These are phyloP conservation scores for Mimumesa dahlbomi DNA, from an alignment of 2,888 invertebrate genomes.

Conservation along the genomic window DNA sequence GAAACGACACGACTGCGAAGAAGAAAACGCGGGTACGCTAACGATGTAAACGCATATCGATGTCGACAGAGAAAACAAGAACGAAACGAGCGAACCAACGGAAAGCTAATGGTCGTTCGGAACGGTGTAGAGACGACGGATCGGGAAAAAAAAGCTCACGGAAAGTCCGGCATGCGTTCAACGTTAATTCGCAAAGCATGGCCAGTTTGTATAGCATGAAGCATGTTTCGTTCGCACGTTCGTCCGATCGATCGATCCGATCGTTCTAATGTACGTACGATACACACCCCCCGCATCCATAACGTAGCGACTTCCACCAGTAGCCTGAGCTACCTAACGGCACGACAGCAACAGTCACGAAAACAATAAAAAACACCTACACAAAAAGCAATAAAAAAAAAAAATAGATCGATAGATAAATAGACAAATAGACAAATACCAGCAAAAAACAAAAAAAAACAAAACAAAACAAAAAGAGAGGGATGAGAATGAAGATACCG, in stretches of 20 bases:
- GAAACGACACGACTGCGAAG: constrained; percentile 27
- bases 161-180: constrained; percentile 62
- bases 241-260: constrained; percentile 59
- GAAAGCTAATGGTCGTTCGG: neutral
- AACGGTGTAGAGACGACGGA: constrained; percentile 29
- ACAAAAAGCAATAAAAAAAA: neutral
- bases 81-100: neutral
- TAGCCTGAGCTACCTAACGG: constrained; percentile 56
- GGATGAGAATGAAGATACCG: constrained; percentile 53
- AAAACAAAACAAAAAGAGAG: constrained; percentile 24
- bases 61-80: neutral
- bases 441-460: constrained; percentile 28
- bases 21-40: neutral
- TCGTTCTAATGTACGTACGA: constrained; percentile 56
- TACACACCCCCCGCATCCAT: constrained; percentile 54
- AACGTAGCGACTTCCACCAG: constrained; percentile 57
- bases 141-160: constrained; percentile 41
- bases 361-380: constrained; percentile 15
- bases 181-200: constrained; percentile 72
- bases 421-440: constrained; percentile 18
- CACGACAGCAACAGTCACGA: constrained; percentile 59
- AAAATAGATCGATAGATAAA: neutral
- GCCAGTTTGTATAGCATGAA: constrained; percentile 75
- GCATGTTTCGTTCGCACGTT: constrained; percentile 75
- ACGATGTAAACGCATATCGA: too few species aligned